Base-by-base conservation (phyloP, 2,888 invertebrate genomes). In the Chalcosyrphus nemorum region DNA sequence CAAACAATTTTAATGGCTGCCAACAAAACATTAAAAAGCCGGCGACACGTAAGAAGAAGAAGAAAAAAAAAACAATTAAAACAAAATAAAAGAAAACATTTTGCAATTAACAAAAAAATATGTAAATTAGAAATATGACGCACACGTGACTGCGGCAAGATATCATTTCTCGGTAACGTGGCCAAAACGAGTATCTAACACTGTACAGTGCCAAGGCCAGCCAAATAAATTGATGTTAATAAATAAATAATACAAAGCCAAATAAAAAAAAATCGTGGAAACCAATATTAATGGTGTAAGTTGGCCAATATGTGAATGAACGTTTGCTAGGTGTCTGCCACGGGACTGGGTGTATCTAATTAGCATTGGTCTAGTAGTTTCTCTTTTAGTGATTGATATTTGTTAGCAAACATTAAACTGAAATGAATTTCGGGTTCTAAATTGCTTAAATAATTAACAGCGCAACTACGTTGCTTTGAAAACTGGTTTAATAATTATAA, bases 161-260 rank as follows among this genome's bases (percentile, higher is more conserved):
- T 32, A 56, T 43, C 27, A 68, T 68, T 56, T 54, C 13, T 43
- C 13, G 11, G 27, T 54, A 56, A 68, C 54, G 29, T 43, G 38
- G 15, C 21, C 21, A 65, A 65, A 52, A 38, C 17, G 35, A 52
- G 27, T 27, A 66, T 17, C 7, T 41, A 6, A 56, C 9, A 13
- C n/a, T 3, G 6, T n/a, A 35, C 17, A 66, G 68, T 32, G 19
- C 27, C 54, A 54, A 68, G 54, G 54, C 29, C 54, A 43, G 7
- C 6, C 19, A 9, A 56, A 54, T 43, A 29, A 68, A 68, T 65
- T 38, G 19, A 3, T 65, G 50, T 27, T 65, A 65, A 65, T 65
- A 52, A 65, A 65, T 24, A 35, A 50, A 56, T 35, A 4, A 35
- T 15, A 15, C 1, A 52, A 35, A 21, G n/a, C n/a, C n/a, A n/a